These are phyloP conservation scores for Mesochorus sp. DNA, from an alignment of 2,888 invertebrate species.

Conservation along the genomic window DNA sequence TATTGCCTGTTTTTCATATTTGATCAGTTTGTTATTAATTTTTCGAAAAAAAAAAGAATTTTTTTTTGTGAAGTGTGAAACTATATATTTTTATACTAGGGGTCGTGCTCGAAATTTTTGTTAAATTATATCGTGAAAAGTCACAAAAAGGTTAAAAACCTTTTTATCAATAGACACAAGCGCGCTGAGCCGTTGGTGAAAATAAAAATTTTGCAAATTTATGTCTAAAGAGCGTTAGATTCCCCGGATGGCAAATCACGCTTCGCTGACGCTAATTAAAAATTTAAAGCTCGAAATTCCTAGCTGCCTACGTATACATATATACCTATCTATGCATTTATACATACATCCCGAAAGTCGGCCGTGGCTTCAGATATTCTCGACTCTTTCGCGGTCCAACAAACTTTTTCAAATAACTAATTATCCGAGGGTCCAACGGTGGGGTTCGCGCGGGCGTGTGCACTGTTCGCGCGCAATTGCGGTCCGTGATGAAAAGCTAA, in stretches of 20 bases:
- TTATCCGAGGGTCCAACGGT: constrained; percentile 36
- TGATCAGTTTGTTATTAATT: too few relatives aligned
- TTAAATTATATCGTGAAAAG: too few relatives aligned
- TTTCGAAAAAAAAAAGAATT: too few relatives aligned
- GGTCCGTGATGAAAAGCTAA: constrained; percentile 42
- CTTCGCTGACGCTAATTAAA: constrained; percentile 43
- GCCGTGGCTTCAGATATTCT: constrained; percentile 4
- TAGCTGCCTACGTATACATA: not conserved
- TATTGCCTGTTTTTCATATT: too few relatives aligned
- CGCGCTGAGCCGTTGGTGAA: too few relatives aligned
- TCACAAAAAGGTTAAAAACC: not conserved
- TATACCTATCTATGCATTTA: not conserved
- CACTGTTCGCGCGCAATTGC: constrained; percentile 28
- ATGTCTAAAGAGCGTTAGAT: constrained; percentile 11
- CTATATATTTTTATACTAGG: too few relatives aligned
- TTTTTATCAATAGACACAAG: not conserved
- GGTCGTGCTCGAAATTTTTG: too few relatives aligned
- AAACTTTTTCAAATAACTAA: constrained; percentile 54
- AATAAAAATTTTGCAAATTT: not conserved
- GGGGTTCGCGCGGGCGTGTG: not conserved
- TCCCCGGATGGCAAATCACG: not conserved
- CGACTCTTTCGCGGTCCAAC: constrained; percentile 31
- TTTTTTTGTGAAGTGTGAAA: too few relatives aligned
- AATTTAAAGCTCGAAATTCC: constrained; percentile 35
- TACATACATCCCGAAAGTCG: not conserved